Evolutionary conservation across 2,888 invertebrate species (phyloP), one percentile per base, ranked within the genome.

Genomic region (Pollenia amentaria): DNA sequence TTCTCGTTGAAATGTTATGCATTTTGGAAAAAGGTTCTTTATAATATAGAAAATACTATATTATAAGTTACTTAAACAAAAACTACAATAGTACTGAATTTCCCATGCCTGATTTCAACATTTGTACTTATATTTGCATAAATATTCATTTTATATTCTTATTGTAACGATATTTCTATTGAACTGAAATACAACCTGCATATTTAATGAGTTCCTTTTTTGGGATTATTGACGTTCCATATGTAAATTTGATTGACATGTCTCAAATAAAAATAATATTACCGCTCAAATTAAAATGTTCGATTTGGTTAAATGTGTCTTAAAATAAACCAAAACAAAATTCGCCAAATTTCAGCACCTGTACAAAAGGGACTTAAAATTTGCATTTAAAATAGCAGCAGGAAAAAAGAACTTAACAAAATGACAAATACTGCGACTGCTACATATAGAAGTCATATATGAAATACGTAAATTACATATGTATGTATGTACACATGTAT

Each of bases 231-330:
- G 1, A 29, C 29, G 3, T 29, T 29, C 29, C 29, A 29, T 29
- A 29, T 72, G 62, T 29, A 16, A 42, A 62, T 42, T 79, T 62
- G 42, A 70, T 57, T 60, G 69, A 38, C 40, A 21, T 42, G 42
- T 44, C 14, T 21, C 48, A 21, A 11, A 70, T 72, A 44, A 70
- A 29, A 79, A 53, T 76, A 75, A 62, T 70, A 48, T 70, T 64
- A 46, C 11, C 64, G 21, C 53, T 72, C 38, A 70, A 70, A 64
- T 62, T 69, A 79, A 69, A 73, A 51, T 72, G 44, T 51, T 44
- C 60, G 72, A 29, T 75, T 75, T 46, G 69, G 18, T 70, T 57
- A 76, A 76, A 75, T 80, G 46, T 16, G 60, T 29, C 57, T 70
- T 14, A 64, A 69, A 42, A 77, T n/a, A 60, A 72, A 18, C n/a